Base-by-base conservation (phyloP, 2,113 vertebrate species). In the Potamarius usumacintae region DNA sequence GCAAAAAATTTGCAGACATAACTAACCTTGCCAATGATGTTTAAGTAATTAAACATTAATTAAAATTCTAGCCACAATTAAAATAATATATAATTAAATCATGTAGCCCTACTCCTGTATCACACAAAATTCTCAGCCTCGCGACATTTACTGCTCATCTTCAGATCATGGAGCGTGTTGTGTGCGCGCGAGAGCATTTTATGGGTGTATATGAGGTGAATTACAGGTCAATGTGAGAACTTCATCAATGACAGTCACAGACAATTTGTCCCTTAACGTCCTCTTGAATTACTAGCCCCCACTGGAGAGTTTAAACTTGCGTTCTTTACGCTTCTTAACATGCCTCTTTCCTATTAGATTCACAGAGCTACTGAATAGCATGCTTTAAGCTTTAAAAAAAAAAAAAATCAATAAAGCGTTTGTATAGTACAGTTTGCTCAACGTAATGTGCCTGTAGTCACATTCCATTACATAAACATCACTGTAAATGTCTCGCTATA, bases 171-270 rank as follows among this genome's bases (percentile, higher is more conserved):
- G 9, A 22, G 55, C 62, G 78, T 60, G 55, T 58, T 58, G 18
- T 81, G 55, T 34, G n/a, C 20, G 30, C 11, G 55, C 11, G 55
- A 20, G 30, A 42, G 57, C 55, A 11, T 81, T 81, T 62, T 60
- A 62, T 57, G 52, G n/a, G 25, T 55, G 14, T 57, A 20, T 30
- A 55, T 27, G 52, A 82, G 57, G 57, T 82, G 79, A 82, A 60
- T 7, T 62, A 48, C 57, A 62, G 79, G 79, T 62, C 79, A 82
- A 22, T 15, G 18, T 62, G 79, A 62, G 30, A 57, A 25, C 57
- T 82, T 62, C 34, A 62, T 62, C 79, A 62, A 82, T 25, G 57
- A 81, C 57, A 62, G 42, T 82, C 57, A 79, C 76, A 17, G 52
- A 55, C 76, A 79, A 79, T 62, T 42, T 42, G 79, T 81, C 57